Evolutionary conservation across 2,113 vertebrate species (phyloP), one percentile per base, ranked within the genome.

Genomic region (Ptilorrhoa leucosticta): DNA sequence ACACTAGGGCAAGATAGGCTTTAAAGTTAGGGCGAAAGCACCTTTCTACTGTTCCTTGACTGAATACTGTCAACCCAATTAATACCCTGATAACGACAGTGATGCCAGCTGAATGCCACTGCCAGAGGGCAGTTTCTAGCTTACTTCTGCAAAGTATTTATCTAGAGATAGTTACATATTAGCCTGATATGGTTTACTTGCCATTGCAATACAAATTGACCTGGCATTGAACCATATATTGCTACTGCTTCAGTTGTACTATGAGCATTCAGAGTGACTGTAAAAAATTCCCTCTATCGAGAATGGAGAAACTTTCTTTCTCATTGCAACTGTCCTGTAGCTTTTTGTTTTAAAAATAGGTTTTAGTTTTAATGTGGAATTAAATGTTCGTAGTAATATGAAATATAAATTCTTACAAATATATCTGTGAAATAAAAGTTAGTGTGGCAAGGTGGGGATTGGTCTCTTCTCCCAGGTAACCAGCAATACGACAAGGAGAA

Each of bases 91-190:
- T 83, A 84, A 54, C 0, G 3, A 44, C 83, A 94, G 80, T 8
- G 31, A 66, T 91, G 58, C 90, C 83, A 93, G 79, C 20, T 87
- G 56, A 93, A 78, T 93, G 75, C 47, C 64, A 85, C 73, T 79
- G 75, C 90, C 72, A 83, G 79, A 83, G 60, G 85, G 87, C 81
- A 76, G 27, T 66, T 91, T 90, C 44, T 86, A 70, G 78, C 69
- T 94, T 92, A 63, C 92, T 93, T 86, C 53, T 95, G 61, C 31
- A 31, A 53, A 85, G 31, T 71, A 91, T 97, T 97, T 96, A 64
- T 72, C 31, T 91, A 56, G 54, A 90, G 77, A 97, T 93, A 95
- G 96, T 80, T 77, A 70, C 37, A 42, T 45, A 77, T 65, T 80
- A 83, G 15, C 83, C 68, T 39, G 68, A 37, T 90, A 63, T n/a